These are phyloP conservation scores for Drosophila pseudotakahashii DNA, from an alignment of 2,888 invertebrate species.

Conservation along the genomic window DNA sequence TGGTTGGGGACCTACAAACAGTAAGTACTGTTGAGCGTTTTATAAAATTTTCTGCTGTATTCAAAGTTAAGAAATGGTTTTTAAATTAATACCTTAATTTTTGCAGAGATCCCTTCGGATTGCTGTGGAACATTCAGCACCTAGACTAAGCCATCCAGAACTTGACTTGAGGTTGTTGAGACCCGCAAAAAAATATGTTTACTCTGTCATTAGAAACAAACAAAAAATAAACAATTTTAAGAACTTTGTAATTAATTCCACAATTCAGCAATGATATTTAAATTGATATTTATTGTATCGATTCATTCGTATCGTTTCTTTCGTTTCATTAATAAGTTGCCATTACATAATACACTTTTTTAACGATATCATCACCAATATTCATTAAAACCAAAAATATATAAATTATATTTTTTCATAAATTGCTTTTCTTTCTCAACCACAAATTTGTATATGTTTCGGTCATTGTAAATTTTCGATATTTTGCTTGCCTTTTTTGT, in stretches of 20 bases:
- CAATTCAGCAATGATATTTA: slow-evolving; percentile 49
- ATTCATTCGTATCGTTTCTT: slow-evolving; percentile 53
- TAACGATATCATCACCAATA: slow-evolving; percentile 41
- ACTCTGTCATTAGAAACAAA: slow-evolving; percentile 7
- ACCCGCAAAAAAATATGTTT: slow-evolving; percentile 10
- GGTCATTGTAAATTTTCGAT: slow-evolving; percentile 43
- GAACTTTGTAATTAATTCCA: slow-evolving; percentile 17
- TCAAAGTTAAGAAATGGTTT: not conserved
- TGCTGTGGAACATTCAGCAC: slow-evolving; percentile 69
- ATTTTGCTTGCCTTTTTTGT: slow-evolving; percentile 29
- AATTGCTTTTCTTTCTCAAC: slow-evolving; percentile 31
- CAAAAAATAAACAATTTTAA: slow-evolving; percentile 8
- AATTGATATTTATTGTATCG: slow-evolving; percentile 73
- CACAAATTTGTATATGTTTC: slow-evolving; percentile 26
- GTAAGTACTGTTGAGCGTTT: slow-evolving; percentile 60
- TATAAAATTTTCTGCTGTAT: too few relatives aligned
- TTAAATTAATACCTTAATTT: slow-evolving; percentile 20
- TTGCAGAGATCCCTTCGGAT: slow-evolving; percentile 69
- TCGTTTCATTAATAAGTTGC: slow-evolving; percentile 49
- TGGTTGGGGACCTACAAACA: slow-evolving; percentile 86
- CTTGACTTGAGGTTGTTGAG: not conserved
- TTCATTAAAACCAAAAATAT: slow-evolving; percentile 25
- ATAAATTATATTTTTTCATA: slow-evolving; percentile 16
- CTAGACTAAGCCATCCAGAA: slow-evolving; percentile 21
- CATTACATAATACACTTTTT: slow-evolving; percentile 62